Evolutionary conservation across 2,113 vertebrate genomes (phyloP), one percentile per base, ranked within the genome.

Genomic region (Nibea coibor): DNA sequence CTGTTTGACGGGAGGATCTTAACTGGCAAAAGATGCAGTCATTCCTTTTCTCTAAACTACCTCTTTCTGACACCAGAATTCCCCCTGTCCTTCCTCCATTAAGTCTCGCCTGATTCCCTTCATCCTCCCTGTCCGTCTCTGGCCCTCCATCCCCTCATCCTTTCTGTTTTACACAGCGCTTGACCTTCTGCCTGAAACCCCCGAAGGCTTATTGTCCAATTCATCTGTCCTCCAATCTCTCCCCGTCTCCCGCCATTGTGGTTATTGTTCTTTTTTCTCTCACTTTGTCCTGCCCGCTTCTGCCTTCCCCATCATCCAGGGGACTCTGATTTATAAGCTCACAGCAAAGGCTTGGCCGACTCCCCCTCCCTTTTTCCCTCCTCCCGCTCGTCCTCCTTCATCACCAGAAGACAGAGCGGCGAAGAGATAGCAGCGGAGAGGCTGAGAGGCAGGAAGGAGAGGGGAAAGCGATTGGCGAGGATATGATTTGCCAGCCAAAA

Each of bases 401-500:
- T 14, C 45, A 61, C 26, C 48, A 61, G 24, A 57, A 83, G 86
- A 86, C 53, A 1, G 61, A 81, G 75, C 10, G 2, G 47, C 11
- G 15, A 10, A 31, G 31, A 48, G 72, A 71, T 84, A 47, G 58
- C 43, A 15, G 35, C 4, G 4, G 43, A 72, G 28, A 72, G 35
- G 22, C 26, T 7, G 26, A 72, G 2, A 72, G 31, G 7, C 35
- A 78, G 70, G 51, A 10, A 73, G 16, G 43, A 54, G 57, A 20
- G 20, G 69, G 31, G 31, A 3, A 54, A 39, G 53, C 3, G 42
- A 76, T 81, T 22, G 57, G 61, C 2, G 1, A 31, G 58, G 68
- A 12, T 68, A 26, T 48, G 10, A 90, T 92, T 92, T 91, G 73
- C 76, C 71, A 89, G 57, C 59, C 86, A 87, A 93, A 93, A 65